Percentiles rank a stretch among this genome's conserved stretches.
phyloP scores from a whole-genome alignment of 1,140 invertebrate genomes.

The Physella acuta region DNA sequence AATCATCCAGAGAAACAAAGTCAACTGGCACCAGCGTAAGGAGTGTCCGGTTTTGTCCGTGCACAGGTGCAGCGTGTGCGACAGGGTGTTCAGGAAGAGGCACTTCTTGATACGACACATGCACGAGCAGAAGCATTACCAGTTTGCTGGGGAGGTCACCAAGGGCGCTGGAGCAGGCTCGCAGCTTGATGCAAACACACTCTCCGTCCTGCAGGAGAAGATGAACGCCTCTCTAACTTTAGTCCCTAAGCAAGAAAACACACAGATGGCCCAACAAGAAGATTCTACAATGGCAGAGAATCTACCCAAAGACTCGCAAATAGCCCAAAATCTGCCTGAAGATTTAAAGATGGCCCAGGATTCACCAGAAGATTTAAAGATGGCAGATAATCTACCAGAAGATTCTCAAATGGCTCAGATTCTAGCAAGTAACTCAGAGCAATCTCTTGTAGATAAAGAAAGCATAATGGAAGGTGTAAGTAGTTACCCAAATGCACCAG shows the following conservation, averaged over 20 bases:
- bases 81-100: constrained; percentile 17
- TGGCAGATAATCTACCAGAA: too few relatives aligned
- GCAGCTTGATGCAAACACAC: neutral
- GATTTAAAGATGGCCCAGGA: neutral
- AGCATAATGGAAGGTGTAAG: neutral
- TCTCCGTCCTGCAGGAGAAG: constrained; percentile 5
- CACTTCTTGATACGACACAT: constrained; percentile 18
- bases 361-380: neutral
- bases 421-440: neutral
- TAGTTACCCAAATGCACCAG: neutral
- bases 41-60: constrained; percentile 11
- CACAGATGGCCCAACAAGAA: too few relatives aligned
- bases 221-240: constrained; percentile 1
- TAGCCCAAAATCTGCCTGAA: too few relatives aligned
- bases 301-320: neutral
- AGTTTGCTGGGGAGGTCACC: neutral
- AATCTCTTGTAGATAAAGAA: neutral
- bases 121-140: constrained; percentile 15
- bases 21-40: constrained; percentile 6
- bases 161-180: neutral
- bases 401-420: too few relatives aligned
- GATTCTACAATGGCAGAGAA: neutral
- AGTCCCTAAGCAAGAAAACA: neutral
- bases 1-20: constrained; percentile 2
- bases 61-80: constrained; percentile 14